Evolutionary conservation across 2,797 vertebrate genomes (phyloP).

Genomic region (Lutjanus campechanus): DNA sequence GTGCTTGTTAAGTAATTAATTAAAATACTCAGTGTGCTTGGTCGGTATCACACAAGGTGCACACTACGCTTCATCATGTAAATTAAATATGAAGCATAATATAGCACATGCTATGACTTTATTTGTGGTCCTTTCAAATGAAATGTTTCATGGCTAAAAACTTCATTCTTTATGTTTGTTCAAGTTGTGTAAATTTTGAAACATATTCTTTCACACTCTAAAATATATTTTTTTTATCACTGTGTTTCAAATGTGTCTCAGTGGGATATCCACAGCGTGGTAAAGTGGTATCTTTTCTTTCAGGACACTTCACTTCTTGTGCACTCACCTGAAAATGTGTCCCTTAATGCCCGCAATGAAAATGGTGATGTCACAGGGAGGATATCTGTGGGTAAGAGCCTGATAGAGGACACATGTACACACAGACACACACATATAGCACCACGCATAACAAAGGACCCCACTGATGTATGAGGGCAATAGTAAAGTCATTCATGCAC

Average conservation of each 20-base stretch:
- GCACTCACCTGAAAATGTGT: conserved; percentile 92
- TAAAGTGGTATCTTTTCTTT: background rate
- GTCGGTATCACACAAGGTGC: too few relatives aligned
- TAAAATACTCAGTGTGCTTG: too few relatives aligned
- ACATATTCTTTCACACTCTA: background rate
- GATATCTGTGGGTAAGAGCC: conserved; percentile 92
- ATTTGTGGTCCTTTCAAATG: too few relatives aligned
- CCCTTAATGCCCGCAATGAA: conserved; percentile 90
- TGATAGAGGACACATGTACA: conserved; percentile 32
- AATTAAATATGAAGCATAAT: too few relatives aligned
- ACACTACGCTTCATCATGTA: too few relatives aligned
- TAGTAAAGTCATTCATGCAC: conserved; percentile 74
- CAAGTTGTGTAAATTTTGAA: background rate
- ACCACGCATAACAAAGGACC: conserved; percentile 35
- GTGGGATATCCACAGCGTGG: background rate
- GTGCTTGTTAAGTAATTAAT: too few relatives aligned
- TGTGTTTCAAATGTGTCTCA: conserved; percentile 13
- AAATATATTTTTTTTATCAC: background rate
- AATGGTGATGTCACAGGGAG: conserved; percentile 92
- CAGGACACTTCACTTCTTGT: conserved; percentile 93
- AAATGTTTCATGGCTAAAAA: too few relatives aligned
- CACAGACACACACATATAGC: conserved; percentile 20
- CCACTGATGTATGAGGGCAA: conserved; percentile 64
- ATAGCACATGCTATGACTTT: too few relatives aligned
- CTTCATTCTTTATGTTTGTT: too few relatives aligned